Base-by-base conservation (phyloP, 2,888 invertebrate species). In the Ischnus inquisitorius region DNA sequence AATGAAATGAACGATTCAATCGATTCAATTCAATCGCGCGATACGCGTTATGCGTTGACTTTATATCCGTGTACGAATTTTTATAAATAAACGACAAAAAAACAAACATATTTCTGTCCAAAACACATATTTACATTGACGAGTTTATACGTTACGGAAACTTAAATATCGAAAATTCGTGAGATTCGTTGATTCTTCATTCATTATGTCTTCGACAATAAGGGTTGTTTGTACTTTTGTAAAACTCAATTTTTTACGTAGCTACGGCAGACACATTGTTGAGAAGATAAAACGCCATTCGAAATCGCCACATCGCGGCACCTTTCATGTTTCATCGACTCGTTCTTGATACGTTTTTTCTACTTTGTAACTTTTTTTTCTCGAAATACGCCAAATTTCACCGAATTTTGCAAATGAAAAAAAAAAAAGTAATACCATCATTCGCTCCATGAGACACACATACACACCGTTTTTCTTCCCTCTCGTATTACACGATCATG, bases 171-270 rank as follows among this genome's bases (percentile, higher is more conserved):
- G 41, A 72, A 57, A 62, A n/a, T 71, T 75, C 57, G 48, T 71
- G 28, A 71, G 71, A 79, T 83, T 83, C 60, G 76, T 80, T 77
- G 77, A 64, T 78, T 84, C 77, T 80, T 54, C 48, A 69, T 84
- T 81, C 25, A 74, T 81, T 80, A 69, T 88, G 82, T 82, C 87
- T 88, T 89, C 84, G 92, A 92, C 92, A 92, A 92, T 92, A 92
- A 92, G 89, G 84, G 86, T 91, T 88, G 80, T 92, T 91, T 90
- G 89, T 92, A 92, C 89, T 89, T 90, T 91, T 91, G 87, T 89
- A 89, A 76, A 84, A 69, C 86, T 88, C 86, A 88, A 83, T 88
- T 88, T 87, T 89, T 91, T 88, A 87, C 86, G 89, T 88, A 87
- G 86, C 86, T 80, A 78, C 82, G 22, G n/a, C n/a, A 82, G 67